Evolutionary conservation across 1,140 invertebrate genomes (phyloP), one percentile per base, ranked within the genome.

Genomic region (Plectrocnemia conspersa): DNA sequence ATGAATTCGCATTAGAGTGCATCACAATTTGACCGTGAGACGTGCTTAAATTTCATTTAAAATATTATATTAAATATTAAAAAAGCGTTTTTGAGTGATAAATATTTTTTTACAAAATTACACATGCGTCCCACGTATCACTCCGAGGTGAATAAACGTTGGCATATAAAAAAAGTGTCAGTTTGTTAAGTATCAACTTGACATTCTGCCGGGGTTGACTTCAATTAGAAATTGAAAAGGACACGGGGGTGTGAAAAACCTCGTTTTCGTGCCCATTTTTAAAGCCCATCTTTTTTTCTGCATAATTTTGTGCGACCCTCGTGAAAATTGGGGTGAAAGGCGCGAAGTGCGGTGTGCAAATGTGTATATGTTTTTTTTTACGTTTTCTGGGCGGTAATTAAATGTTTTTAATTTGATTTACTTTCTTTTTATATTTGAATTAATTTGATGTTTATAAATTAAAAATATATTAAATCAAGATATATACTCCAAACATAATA

Each of bases 211-310:
- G 35, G 47, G 47, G 50, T 16, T 36, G 38, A 42, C 36, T 53
- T 40, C 52, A 54, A 54, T 54, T 54, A 45, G 33, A 44, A 54
- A 54, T 54, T 54, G 52, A 44, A 54, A 54, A 54, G 52, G 52
- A 54, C 42, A 45, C 41, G 41, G 46, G 41, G 41, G 40, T 54
- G 47, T 50, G 47, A 50, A 50, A n/a, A 50, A 50, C 47, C 47
- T 38, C 22, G 33, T 50, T 50, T 5, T 50, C 38, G 22, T 50
- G 19, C 33, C 32, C 47, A 24, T 24, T 23, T 50, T 29, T 47
- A 18, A n/a, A 38, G 10, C 32, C 47, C 21, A 38, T 50, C n/a
- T n/a, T n/a, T n/a, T 50, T 50, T 50, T 49, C 22, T 19, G 27
- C 45, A 22, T 22, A 47, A 47, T 32, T 47, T 38, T 50, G 1